Percentiles rank a stretch among this genome's conserved stretches.
These are phyloP conservation scores for Drosophila pseudoananassae DNA, from an alignment of 1,140 invertebrate species.

Conservation along the genomic window DNA sequence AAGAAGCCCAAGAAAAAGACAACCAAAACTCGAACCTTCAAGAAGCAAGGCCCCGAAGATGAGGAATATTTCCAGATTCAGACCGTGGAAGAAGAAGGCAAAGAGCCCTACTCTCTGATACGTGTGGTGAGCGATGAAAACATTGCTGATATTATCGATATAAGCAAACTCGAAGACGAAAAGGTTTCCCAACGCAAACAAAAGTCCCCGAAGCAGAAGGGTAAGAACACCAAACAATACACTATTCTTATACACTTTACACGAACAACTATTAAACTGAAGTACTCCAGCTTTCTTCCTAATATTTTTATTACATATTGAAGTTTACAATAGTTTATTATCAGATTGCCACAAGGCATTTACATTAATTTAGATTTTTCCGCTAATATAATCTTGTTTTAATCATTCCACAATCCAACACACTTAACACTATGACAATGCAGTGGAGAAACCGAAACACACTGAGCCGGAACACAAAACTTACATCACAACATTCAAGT, in stretches of 20 bases:
- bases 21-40: constrained; percentile 79
- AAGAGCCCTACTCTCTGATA: constrained; percentile 81
- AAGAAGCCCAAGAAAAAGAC: constrained; percentile 81
- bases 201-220: constrained; percentile 75
- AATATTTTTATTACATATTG: neutral
- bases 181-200: constrained; percentile 75
- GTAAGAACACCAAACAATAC: constrained; percentile 79
- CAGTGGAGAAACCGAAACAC: constrained; percentile 76
- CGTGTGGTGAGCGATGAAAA: constrained; percentile 79
- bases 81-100: constrained; percentile 84
- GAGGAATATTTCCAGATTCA: constrained; percentile 83
- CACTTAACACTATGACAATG: constrained; percentile 26
- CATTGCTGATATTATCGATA: constrained; percentile 82
- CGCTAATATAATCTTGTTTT: constrained; percentile 60
- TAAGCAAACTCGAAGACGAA: constrained; percentile 77
- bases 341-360: neutral
- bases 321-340: constrained; percentile 52
- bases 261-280: constrained; percentile 20
- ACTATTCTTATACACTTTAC: constrained; percentile 60
- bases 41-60: constrained; percentile 73
- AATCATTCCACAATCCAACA: constrained; percentile 46
- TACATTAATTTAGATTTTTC: constrained; percentile 4
- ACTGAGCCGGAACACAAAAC: constrained; percentile 75
- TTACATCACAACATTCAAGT: constrained; percentile 83
- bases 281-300: neutral